These are phyloP conservation scores for Petrocephalus microphthalmus DNA, from an alignment of 2,113 vertebrate species.

Conservation along the genomic window DNA sequence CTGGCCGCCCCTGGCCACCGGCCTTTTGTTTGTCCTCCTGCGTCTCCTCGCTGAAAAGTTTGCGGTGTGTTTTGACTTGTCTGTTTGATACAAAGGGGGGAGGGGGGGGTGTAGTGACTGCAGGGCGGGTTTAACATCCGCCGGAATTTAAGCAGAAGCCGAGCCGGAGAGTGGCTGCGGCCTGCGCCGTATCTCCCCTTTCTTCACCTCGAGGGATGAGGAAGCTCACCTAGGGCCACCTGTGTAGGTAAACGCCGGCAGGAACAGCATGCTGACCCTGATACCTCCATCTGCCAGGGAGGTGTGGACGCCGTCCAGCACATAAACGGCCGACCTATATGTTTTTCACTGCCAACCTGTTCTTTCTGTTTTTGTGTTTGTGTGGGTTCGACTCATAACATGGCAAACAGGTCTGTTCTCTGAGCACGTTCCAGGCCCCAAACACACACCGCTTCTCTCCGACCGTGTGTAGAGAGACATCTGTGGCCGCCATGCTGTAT, in stretches of 20 bases:
- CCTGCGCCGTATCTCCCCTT: not conserved
- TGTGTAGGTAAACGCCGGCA: not conserved
- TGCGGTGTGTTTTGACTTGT: not conserved
- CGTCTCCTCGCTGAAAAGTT: not conserved
- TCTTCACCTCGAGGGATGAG: not conserved
- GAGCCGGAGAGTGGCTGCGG: not conserved
- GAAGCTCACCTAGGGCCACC: not conserved
- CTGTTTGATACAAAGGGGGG: not conserved
- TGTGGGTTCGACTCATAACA: not conserved
- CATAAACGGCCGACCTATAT: not conserved
- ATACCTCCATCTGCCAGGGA: not conserved
- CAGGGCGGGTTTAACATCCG: not conserved
- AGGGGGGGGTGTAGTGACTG: not conserved
- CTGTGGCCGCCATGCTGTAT: not conserved
- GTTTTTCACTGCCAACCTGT: not conserved
- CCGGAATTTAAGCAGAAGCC: not conserved
- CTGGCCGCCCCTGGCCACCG: not conserved
- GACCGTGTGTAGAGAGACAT: not conserved
- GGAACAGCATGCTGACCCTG: not conserved
- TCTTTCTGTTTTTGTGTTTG: not conserved
- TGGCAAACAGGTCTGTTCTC: not conserved
- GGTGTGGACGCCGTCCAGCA: not conserved
- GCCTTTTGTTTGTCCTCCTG: not conserved
- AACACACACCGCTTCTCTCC: not conserved
- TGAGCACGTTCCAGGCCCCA: not conserved